Evolutionary conservation across 2,797 vertebrate genomes (phyloP).

Genomic region (Otolemur crassicaudatus): DNA sequence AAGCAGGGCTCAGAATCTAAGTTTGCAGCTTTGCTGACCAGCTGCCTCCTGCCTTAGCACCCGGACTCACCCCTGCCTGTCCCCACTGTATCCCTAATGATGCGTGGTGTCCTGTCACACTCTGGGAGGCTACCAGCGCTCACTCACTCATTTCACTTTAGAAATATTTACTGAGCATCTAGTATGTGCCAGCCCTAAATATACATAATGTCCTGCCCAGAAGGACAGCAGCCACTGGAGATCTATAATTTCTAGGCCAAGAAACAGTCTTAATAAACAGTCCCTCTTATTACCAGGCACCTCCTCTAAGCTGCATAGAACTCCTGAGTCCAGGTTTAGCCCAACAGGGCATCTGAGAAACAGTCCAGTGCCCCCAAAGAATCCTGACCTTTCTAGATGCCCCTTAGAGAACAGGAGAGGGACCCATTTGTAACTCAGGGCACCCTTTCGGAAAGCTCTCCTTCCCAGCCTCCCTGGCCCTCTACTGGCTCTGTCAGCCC

Average conservation of each 20-base stretch:
- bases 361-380: not conserved
- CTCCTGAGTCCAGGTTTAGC: not conserved
- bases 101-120: not conserved
- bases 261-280: not conserved
- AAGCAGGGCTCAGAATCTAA: not conserved
- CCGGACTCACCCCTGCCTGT: not conserved
- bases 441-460: not conserved
- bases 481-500: not conserved
- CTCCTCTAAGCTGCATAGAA: not conserved
- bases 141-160: not conserved
- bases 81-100: not conserved
- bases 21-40: not conserved
- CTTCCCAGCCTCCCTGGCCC: not conserved
- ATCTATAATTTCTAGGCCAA: not conserved
- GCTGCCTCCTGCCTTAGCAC: not conserved
- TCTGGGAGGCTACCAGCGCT: not conserved
- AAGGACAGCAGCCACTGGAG: not conserved
- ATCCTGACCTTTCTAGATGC: not conserved
- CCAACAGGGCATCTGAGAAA: not conserved
- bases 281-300: not conserved
- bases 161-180: conserved; percentile 45
- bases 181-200: not conserved
- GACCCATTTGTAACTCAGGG: not conserved
- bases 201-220: not conserved
- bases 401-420: not conserved